phyloP scores from a whole-genome alignment of 35 echinoderm and acorn worm species.

The Diadema setosum region DNA sequence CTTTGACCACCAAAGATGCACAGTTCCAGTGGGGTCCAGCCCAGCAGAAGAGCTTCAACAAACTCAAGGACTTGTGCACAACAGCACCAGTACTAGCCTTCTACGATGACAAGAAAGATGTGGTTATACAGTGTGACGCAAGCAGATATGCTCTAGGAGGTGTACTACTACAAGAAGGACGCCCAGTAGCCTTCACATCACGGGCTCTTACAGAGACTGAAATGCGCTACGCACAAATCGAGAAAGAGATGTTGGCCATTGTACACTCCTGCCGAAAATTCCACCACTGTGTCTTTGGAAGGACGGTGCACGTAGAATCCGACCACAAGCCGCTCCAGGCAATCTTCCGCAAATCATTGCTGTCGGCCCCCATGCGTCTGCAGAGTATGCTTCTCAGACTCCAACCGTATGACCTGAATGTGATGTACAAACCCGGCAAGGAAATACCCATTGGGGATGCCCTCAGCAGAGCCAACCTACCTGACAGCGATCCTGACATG shows the following conservation, averaged over 20 bases:
- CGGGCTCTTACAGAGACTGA: neutral
- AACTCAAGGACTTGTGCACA: conserved; percentile 15
- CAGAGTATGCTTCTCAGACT: conserved; percentile 52
- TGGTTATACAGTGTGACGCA: conserved; percentile 61
- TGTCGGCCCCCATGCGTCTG: conserved; percentile 59
- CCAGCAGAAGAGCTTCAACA: conserved; percentile 24
- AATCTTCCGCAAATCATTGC: conserved; percentile 51
- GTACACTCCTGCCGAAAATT: conserved; percentile 46
- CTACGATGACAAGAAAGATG: conserved; percentile 14
- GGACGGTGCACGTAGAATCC: no score
- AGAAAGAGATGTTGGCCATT: conserved; percentile 45
- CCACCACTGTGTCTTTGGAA: no score
- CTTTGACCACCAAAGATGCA: conserved; percentile 16
- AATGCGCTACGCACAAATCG: conserved; percentile 32
- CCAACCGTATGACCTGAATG: conserved; percentile 44
- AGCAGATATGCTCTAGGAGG: conserved; percentile 61
- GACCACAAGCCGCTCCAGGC: conserved; percentile 52
- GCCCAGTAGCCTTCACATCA: neutral
- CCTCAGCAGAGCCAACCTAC: conserved; percentile 13
- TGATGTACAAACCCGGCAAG: conserved; percentile 38
- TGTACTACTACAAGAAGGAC: conserved; percentile 20
- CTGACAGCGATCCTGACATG: conserved; percentile 10
- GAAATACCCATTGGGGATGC: conserved; percentile 34
- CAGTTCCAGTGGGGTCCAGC: conserved; percentile 54
- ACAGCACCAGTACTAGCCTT: conserved; percentile 29